These are phyloP conservation scores for Rhingia rostrata DNA, from an alignment of 2,888 invertebrate species.

Conservation along the genomic window DNA sequence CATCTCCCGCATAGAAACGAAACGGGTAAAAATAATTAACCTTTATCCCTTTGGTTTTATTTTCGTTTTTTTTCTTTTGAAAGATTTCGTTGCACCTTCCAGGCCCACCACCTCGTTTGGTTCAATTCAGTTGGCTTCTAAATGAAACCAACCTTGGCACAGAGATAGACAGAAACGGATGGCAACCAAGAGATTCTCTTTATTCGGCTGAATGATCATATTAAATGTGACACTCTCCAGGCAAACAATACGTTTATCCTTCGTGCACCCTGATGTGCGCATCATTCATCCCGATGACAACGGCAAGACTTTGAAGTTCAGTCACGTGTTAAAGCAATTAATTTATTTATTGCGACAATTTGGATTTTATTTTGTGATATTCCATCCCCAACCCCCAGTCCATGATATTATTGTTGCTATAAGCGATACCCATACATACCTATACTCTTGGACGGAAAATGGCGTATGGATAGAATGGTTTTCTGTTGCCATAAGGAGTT, in stretches of 20 bases:
- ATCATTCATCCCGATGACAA: background rate
- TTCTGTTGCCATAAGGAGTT: slow-evolving; percentile 14
- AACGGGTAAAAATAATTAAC: background rate
- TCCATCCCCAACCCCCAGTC: background rate
- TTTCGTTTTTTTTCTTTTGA: slow-evolving; percentile 14
- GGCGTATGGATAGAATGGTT: slow-evolving; percentile 17
- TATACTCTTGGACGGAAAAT: slow-evolving; percentile 35
- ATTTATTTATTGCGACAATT: slow-evolving; percentile 75
- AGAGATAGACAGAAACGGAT: background rate
- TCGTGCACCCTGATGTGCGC: background rate
- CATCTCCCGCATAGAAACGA: background rate
- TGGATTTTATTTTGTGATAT: slow-evolving; percentile 50
- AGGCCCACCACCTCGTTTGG: background rate
- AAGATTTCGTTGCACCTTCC: slow-evolving; percentile 7
- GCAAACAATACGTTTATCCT: slow-evolving; percentile 55
- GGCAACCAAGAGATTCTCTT: slow-evolving; percentile 36
- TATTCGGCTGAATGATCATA: slow-evolving; percentile 66
- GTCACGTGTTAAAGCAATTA: slow-evolving; percentile 75
- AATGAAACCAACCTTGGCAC: slow-evolving; percentile 39
- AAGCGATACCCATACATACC: slow-evolving; percentile 40
- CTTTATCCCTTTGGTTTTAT: slow-evolving; percentile 14
- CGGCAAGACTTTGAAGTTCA: slow-evolving; percentile 67
- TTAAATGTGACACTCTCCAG: slow-evolving; percentile 63
- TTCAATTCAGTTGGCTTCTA: slow-evolving; percentile 18
- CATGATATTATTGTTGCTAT: slow-evolving; percentile 64